Base-by-base conservation (phyloP, 1,140 invertebrate genomes). In the Palaemon carinicauda region DNA sequence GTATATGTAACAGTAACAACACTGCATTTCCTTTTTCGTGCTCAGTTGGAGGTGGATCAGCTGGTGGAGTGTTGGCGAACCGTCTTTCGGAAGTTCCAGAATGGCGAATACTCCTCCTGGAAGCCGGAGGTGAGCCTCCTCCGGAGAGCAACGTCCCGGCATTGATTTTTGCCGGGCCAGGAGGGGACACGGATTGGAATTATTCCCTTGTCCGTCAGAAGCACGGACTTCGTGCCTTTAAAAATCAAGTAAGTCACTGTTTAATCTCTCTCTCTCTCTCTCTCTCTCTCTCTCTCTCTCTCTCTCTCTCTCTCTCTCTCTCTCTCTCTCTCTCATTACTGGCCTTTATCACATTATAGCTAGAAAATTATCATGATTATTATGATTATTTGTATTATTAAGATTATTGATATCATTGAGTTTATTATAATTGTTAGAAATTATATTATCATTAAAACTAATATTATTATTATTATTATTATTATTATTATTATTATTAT, bases 41-140 rank as follows among this genome's bases (percentile, higher is more conserved):
- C 41, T 5, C 78, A 89, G 80, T 78, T 14, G 87, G 87, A 33
- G 87, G 86, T 3, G 87, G 87, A 51, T 88, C 87, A 19, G 87
- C 86, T 5, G 91, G 91, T 1, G 87, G 88, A 77, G 90, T 90
- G 31, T 69, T 91, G 31, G 91, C 91, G 0, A 79, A 74, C 21
- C 82, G 91, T 29, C 86, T 91, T 0, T 87, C 91, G 14, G 90
- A 90, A 77, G 87, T 91, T 53, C 52, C 31, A 0, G 21, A 83
- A 12, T 31, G 87, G 12, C 73, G 51, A 21, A 89, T 91, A 12
- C 78, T 91, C 15, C 82, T 91, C 79, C 31, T 91, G 31, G 91
- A 91, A 83, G 89, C 91, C 12, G 91, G 91, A 54, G 90, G 86
- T 1, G 54, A 19, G 50, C 60, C 60, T 12, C 60, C 60, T 29